phyloP scores from a whole-genome alignment of 2,113 vertebrate genomes.

The Lucifuga dentata region DNA sequence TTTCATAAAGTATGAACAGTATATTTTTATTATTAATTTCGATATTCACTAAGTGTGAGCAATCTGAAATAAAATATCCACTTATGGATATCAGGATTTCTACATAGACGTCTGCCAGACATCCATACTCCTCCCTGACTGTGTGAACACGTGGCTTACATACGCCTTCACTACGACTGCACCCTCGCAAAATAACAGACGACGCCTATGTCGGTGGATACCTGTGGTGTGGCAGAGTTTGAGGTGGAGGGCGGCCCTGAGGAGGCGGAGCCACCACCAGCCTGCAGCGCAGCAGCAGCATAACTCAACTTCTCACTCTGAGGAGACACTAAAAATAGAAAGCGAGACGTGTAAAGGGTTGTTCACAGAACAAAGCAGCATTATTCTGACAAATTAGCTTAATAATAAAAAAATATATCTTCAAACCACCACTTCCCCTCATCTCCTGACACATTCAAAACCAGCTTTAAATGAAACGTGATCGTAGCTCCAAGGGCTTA shows the following conservation, averaged over 20 bases:
- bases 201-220: no score
- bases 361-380: constrained; percentile 15
- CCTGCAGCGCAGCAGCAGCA: constrained; percentile 85
- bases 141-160: no score
- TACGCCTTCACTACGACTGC: no score
- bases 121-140: no score
- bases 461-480: constrained; percentile 6
- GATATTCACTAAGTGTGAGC: no score
- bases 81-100: no score
- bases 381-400: neutral
- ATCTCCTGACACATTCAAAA: neutral
- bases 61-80: no score
- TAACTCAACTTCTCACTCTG: constrained; percentile 86
- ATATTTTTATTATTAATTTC: no score
- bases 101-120: no score
- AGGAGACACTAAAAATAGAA: constrained; percentile 67
- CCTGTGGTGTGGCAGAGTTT: constrained; percentile 74
- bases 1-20: no score
- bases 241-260: constrained; percentile 57
- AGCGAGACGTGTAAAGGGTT: constrained; percentile 1
- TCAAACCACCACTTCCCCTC: constrained; percentile 11
- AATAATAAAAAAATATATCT: constrained; percentile 15
- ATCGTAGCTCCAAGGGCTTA: neutral
- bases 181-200: no score
- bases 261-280: constrained; percentile 59